Base-by-base conservation (phyloP, 1,140 invertebrate genomes). In the Scaptomyza pallida region DNA sequence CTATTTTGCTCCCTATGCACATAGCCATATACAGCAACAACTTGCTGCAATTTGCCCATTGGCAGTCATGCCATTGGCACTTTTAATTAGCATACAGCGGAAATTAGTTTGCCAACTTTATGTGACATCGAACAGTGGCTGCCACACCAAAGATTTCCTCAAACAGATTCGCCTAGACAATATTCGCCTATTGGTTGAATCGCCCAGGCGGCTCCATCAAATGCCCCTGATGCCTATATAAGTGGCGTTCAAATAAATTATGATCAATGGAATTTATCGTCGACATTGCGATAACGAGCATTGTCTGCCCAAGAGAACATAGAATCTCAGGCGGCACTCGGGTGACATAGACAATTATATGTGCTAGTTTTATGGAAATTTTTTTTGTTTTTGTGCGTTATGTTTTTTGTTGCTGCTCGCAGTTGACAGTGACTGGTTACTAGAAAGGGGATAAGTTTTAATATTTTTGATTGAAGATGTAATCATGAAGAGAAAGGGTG, bases 11-110 rank as follows among this genome's bases (percentile, higher is more conserved):
- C 44, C 51, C 23, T 43, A 37, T 41, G 33, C 19, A 19, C 15
- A 6, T 4, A n/a, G n/a, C n/a, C n/a, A n/a, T n/a, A 26, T 5
- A 26, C 23, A 26, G 23, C 23, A 26, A 26, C 23, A 26, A n/a
- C 30, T 55, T 8, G 56, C 73, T 77, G 82, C 78, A 82, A 82
- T 78, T 86, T 88, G 82, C 76, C 76, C 71, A 52, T 44, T 70
- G 72, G 71, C 65, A 86, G 71, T 75, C 68, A 74, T 70, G 77
- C 69, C 74, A 63, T 76, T 74, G 72, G 78, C 77, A 75, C 64
- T 86, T 88, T 85, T 85, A 85, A 85, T 85, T 85, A 85, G 82
- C 82, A 85, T 88, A 50, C 70, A 73, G 56, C 65, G 81, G 81
- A 80, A 88, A 88, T 85, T 85, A 77, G 73, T 75, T 72, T 60